Evolutionary conservation across 2,888 invertebrate species (phyloP), one percentile per base, ranked within the genome.

Genomic region (Cheilosia scutellata): DNA sequence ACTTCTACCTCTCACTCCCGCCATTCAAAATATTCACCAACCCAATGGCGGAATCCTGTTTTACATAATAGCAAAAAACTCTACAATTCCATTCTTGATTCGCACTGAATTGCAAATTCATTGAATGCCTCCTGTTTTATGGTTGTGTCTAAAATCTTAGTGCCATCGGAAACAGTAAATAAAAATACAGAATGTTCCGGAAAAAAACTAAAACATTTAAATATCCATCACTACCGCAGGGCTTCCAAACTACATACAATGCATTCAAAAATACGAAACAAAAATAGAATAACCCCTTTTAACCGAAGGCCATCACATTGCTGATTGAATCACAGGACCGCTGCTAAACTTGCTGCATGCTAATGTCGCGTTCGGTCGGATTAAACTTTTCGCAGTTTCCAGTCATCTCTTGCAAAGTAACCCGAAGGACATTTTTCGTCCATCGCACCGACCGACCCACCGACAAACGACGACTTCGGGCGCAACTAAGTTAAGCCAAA

Each of bases 311-410:
- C 68, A 79, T 65, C 63, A 7, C 40, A 80, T 58, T 70, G 70
- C 40, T 80, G 84, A 84, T 84, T 84, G 65, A 80, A 84, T 84
- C 75, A 79, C 79, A 70, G 37, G 60, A 84, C 84, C 84, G 76
- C 49, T 65, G 80, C 37, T 80, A 60, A 80, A 53, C 84, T 80
- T 70, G 58, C 75, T 84, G 84, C 80, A 84, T 84, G 75, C 84
- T 84, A 84, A 84, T 84, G 70, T 71, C 63, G 66, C 70, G 80
- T 84, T 82, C 65, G 71, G 5, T 49, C 29, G 16, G 9, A 29
- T 11, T 31, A 58, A 49, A 72, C 65, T 47, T 68, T 55, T 66
- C 70, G 42, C 40, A 65, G 63, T 65, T 55, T 40, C 11, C 71
- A 44, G 71, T 71, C 58, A 57, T 65, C 47, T 68, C 31, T 25